Conservation (phyloP, 2,797 vertebrate species). For the Nasua narica region DNA sequence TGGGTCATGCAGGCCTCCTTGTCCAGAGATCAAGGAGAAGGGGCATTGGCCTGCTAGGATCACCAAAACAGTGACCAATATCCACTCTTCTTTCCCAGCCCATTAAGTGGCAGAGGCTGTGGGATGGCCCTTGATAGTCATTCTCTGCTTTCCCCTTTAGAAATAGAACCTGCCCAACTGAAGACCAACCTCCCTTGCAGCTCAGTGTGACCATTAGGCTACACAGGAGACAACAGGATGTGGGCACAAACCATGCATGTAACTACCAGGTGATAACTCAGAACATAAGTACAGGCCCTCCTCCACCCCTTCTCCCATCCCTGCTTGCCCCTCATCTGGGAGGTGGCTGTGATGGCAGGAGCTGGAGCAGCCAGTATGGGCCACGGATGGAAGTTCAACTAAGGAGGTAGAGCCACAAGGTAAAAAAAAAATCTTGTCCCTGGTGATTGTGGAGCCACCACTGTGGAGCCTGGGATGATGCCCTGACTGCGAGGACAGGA, state of each 20-base stretch:
- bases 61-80: not conserved
- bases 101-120: not conserved
- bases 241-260: not conserved
- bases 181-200: not conserved
- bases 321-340: not conserved
- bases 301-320: too few species aligned
- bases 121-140: not conserved
- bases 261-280: not conserved
- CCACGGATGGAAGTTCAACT: not conserved
- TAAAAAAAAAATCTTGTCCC: not conserved
- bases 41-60: too few species aligned
- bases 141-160: not conserved
- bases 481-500: not conserved
- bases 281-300: not conserved
- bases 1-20: not conserved
- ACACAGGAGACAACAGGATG: accelerated
- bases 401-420: not conserved
- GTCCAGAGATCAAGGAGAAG: not conserved
- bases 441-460: not conserved
- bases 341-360: not conserved
- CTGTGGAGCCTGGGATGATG: accelerated
- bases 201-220: not conserved
- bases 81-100: not conserved
- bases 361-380: not conserved
- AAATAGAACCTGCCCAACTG: not conserved